Conservation (phyloP, 2,888 invertebrate genomes). For the Idaea dimidiata region DNA sequence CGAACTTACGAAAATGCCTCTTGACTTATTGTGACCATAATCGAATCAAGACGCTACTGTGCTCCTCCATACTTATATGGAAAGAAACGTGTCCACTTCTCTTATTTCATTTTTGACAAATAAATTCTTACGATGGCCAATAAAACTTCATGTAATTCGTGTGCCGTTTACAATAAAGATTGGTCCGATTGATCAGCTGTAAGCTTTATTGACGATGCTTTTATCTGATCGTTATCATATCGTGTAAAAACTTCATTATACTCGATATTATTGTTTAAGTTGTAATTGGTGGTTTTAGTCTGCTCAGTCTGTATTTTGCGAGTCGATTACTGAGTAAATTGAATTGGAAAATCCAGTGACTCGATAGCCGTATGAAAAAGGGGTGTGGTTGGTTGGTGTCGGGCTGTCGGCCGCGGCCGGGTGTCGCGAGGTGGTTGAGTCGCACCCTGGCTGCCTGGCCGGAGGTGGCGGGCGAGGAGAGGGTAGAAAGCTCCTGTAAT, state of each 20-base stretch:
- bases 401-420: slow-evolving; percentile 46
- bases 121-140: slow-evolving; percentile 52
- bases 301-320: slow-evolving; percentile 16
- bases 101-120: slow-evolving; percentile 61
- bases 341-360: slow-evolving; percentile 79
- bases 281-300: neutral
- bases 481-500: slow-evolving; percentile 64
- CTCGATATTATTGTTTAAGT: slow-evolving; percentile 1
- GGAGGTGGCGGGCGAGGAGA: slow-evolving; percentile 47
- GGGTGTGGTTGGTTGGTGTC: slow-evolving; percentile 69
- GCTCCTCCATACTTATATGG: slow-evolving; percentile 44
- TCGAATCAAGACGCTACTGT: slow-evolving; percentile 70
- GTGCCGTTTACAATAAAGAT: neutral
- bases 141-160: slow-evolving; percentile 21
- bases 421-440: slow-evolving; percentile 43
- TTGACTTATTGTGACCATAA: slow-evolving; percentile 76
- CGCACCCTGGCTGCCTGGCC: slow-evolving; percentile 50
- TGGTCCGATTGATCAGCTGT: neutral
- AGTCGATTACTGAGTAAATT: slow-evolving; percentile 57
- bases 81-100: slow-evolving; percentile 59
- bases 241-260: too few relatives aligned
- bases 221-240: too few relatives aligned
- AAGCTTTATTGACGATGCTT: slow-evolving; percentile 2
- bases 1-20: slow-evolving; percentile 76
- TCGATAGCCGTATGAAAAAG: slow-evolving; percentile 68